A percentile compares a stretch with the other conserved stretches of the same genome.
Conservation (phyloP, 1,140 invertebrate genomes). For the Aphidius ervi region DNA sequence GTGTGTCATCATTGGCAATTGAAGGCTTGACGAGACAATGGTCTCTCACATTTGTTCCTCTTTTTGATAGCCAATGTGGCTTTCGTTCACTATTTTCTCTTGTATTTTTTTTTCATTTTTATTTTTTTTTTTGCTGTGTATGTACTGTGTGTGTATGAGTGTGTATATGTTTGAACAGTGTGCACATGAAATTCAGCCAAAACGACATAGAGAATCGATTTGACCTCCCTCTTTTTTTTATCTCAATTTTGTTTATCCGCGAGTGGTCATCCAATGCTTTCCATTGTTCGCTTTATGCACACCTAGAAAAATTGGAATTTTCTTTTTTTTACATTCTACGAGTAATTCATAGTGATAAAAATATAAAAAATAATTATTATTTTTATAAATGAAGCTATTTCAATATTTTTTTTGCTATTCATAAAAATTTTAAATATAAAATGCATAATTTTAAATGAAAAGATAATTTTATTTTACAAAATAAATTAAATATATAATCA, state of each 20-base stretch:
- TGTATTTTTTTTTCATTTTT: neutral
- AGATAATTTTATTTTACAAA: too few species aligned
- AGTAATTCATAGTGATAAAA: too few species aligned
- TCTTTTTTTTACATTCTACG: too few species aligned
- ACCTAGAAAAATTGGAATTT: too few species aligned
- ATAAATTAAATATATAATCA: too few species aligned
- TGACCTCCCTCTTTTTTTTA: conserved; percentile 1
- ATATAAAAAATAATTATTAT: too few species aligned
- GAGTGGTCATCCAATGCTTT: neutral
- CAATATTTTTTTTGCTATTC: too few species aligned
- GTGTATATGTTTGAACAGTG: neutral
- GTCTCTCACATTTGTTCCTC: conserved; percentile 1
- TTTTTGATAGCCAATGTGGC: neutral
- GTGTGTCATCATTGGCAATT: neutral
- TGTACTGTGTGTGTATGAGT: neutral
- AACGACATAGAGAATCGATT: conserved; percentile 1
- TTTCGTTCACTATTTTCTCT: conserved; percentile 4
- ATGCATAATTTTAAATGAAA: too few species aligned
- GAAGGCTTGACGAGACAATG: conserved; percentile 8
- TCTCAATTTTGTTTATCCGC: conserved; percentile 8
- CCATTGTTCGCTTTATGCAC: neutral
- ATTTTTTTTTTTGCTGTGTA: neutral
- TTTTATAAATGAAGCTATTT: too few species aligned
- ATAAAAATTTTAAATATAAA: too few species aligned
- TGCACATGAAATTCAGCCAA: neutral